These are phyloP conservation scores for Myopa testacea DNA, from an alignment of 2,888 invertebrate species.

Conservation along the genomic window DNA sequence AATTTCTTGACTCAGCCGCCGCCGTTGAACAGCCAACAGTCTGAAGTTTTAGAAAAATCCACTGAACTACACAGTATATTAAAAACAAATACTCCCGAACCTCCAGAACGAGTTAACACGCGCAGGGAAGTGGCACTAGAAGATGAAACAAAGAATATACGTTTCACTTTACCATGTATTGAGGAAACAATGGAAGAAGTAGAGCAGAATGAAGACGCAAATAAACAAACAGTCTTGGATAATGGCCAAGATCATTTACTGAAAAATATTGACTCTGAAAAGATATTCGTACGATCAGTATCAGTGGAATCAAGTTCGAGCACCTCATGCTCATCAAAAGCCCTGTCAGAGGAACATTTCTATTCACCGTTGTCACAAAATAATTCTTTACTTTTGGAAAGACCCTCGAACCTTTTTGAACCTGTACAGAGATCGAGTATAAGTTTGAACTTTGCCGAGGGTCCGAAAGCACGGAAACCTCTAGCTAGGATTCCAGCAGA, in stretches of 20 bases:
- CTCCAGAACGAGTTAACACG: slow-evolving; percentile 13
- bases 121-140: slow-evolving; percentile 38
- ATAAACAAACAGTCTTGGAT: not conserved
- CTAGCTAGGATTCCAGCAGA: slow-evolving; percentile 47
- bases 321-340: slow-evolving; percentile 33
- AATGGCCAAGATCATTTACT: not conserved
- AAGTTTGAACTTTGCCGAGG: slow-evolving; percentile 36
- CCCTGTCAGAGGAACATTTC: slow-evolving; percentile 50
- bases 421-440: not conserved
- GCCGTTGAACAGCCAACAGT: slow-evolving; percentile 1
- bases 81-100: slow-evolving; percentile 47
- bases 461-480: slow-evolving; percentile 55
- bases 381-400: slow-evolving; percentile 45
- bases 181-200: slow-evolving; percentile 32
- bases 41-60: not conserved
- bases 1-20: slow-evolving; percentile 46
- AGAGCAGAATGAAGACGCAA: slow-evolving; percentile 1
- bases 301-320: slow-evolving; percentile 45
- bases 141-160: slow-evolving; percentile 52
- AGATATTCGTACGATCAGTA: slow-evolving; percentile 34
- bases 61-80: slow-evolving; percentile 47
- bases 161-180: slow-evolving; percentile 49
- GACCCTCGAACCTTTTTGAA: not conserved
- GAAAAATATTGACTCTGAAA: not conserved
- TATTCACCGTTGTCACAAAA: slow-evolving; percentile 55